phyloP scores from a whole-genome alignment of 2,113 vertebrate species.

The Sclerurus mexicanus region DNA sequence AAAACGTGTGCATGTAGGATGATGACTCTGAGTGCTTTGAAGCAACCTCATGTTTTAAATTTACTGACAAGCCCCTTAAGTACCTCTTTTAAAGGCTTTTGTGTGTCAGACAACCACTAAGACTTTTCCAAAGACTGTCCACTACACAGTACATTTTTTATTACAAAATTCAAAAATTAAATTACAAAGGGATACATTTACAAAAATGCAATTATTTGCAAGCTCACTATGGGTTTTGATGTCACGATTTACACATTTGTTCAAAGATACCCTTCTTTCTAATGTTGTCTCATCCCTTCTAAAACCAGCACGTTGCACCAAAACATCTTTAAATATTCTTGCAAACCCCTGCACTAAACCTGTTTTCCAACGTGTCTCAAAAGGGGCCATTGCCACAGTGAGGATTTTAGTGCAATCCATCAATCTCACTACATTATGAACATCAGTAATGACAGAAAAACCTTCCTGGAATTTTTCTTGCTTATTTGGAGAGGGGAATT shows the following conservation, averaged over 20 bases:
- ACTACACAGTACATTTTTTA: background rate
- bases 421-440: slow-evolving; percentile 40
- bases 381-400: background rate
- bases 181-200: background rate
- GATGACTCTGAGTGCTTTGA: background rate
- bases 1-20: background rate
- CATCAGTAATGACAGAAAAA: slow-evolving; percentile 30
- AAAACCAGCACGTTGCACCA: background rate
- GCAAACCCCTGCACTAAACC: background rate
- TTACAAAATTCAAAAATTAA: background rate
- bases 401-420: slow-evolving; percentile 51
- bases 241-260: background rate
- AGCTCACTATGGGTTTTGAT: background rate
- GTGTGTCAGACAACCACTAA: background rate
- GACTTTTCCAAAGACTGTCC: background rate
- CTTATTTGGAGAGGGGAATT: slow-evolving; percentile 26
- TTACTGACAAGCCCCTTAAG: background rate
- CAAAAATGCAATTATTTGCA: background rate
- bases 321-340: background rate
- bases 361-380: background rate
- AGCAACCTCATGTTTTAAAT: background rate
- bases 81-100: background rate
- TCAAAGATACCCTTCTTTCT: background rate
- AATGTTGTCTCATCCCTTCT: background rate
- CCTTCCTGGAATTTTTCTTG: slow-evolving; percentile 24